Base-by-base conservation (phyloP, 2,888 invertebrate species). In the Napeogenes sylphis region DNA sequence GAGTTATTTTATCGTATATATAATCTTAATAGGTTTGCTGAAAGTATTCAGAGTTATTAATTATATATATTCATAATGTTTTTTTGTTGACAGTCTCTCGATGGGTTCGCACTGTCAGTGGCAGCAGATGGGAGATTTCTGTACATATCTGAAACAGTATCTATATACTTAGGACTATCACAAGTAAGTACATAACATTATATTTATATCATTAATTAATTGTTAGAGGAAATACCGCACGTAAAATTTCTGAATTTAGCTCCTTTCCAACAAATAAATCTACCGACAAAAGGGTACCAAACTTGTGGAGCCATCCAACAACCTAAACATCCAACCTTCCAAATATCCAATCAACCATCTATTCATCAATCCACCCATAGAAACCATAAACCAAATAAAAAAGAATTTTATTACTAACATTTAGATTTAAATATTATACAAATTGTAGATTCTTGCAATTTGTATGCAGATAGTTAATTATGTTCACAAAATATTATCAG, bases 81-180 rank as follows among this genome's bases (percentile, higher is more conserved):
- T 60, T 55, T 75, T 87, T 87, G 84, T 84, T 92, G 92, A 73
- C 93, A 97, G 98, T 97, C 98, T 68, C 91, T 99, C 84, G 99
- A 99, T 87, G 99, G 99, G 58, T 99, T 99, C 89, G 98, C 98
- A 74, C 93, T 99, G 84, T 97, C 98, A 46, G 94, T 99, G 73
- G 97, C 98, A 60, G 96, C 97, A 71, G 98, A 98, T 89, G 99
- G 98, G 71, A 94, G 98, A 85, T 98, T 99, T 92, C 94, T 99
- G 85, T 99, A 99, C 93, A 98, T 99, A 92, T 99, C 99, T 76
- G 99, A 99, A 93, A 99, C 99, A 77, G 99, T 99, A 80, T 99
- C 99, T 84, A 98, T 99, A 90, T 99, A 99, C 93, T 94, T 99
- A 90, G 99, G 99, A 79, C 95, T 99, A 87, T 99, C 99, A 89